phyloP scores from a whole-genome alignment of 2,888 invertebrate genomes.

The Stenodema calcarata region DNA sequence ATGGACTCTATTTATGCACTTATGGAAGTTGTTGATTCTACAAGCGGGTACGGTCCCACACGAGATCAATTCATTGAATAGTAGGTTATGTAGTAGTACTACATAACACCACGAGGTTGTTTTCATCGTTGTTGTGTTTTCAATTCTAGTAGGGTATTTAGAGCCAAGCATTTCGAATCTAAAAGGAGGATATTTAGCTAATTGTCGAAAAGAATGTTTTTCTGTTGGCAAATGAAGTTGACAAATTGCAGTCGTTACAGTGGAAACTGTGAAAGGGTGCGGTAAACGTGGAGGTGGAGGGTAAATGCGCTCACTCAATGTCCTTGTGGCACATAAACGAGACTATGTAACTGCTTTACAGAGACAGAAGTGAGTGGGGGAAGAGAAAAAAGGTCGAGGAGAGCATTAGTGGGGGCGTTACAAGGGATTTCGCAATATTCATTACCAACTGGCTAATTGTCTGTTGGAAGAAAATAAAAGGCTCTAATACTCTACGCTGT shows the following conservation, averaged over 20 bases:
- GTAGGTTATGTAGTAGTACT: too few species aligned
- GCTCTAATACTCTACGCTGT: conserved; percentile 28
- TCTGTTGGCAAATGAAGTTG: conserved; percentile 14
- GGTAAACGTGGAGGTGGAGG: background rate
- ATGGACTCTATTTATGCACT: too few species aligned
- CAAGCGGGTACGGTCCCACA: too few species aligned
- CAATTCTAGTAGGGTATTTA: background rate
- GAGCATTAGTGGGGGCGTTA: conserved; percentile 41
- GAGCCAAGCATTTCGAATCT: background rate
- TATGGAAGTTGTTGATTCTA: too few species aligned
- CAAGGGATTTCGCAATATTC: conserved; percentile 31
- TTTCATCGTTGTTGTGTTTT: background rate
- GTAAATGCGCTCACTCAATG: background rate
- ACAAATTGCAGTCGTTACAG: conserved; percentile 12
- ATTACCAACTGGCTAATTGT: conserved; percentile 38
- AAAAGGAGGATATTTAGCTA: conserved; percentile 3
- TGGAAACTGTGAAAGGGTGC: background rate
- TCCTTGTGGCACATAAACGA: conserved; percentile 6
- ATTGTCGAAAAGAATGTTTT: conserved; percentile 17
- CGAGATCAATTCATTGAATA: too few species aligned
- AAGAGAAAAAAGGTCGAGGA: conserved; percentile 15
- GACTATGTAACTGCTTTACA: background rate
- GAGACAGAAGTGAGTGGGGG: background rate
- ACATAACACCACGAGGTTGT: background rate
- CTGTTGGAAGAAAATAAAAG: conserved; percentile 39